phyloP scores from a whole-genome alignment of 2,113 vertebrate species.

The Saimiri boliviensis region DNA sequence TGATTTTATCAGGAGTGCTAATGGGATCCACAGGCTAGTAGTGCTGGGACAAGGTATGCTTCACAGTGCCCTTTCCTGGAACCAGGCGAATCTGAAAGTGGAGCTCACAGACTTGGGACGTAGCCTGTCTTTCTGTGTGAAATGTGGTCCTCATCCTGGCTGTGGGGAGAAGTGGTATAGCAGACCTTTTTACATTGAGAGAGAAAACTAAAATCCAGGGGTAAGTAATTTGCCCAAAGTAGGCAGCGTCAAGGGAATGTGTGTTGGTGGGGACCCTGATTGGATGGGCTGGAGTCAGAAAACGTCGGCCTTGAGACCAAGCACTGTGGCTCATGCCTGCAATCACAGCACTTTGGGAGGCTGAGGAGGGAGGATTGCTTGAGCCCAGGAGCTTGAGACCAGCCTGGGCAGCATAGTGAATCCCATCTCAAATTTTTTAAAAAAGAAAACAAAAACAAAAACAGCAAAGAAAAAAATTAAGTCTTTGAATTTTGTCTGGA shows the following conservation, averaged over 20 bases:
- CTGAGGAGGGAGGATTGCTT: too few species aligned
- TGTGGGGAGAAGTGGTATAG: not conserved
- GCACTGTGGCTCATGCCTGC: too few species aligned
- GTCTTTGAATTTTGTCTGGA: not conserved
- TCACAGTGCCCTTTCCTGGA: not conserved
- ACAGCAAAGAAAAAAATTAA: not conserved
- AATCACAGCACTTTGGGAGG: too few species aligned
- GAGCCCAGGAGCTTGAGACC: too few species aligned
- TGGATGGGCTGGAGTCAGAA: not conserved
- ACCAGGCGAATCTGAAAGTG: not conserved
- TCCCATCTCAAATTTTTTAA: too few species aligned
- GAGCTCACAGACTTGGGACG: rapidly evolving
- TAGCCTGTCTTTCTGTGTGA: not conserved
- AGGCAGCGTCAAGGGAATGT: not conserved
- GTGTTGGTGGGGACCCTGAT: not conserved
- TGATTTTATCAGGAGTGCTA: not conserved
- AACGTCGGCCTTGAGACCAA: not conserved
- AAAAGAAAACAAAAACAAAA: too few species aligned
- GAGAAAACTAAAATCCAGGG: not conserved
- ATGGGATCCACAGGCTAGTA: not conserved
- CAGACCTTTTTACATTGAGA: not conserved
- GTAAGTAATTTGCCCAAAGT: too few species aligned
- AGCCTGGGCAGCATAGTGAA: too few species aligned
- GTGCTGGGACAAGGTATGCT: too few species aligned
- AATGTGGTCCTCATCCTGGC: not conserved